Evolutionary conservation across 1,140 invertebrate species (phyloP).

Genomic region (Dendroctonus ponderosae): DNA sequence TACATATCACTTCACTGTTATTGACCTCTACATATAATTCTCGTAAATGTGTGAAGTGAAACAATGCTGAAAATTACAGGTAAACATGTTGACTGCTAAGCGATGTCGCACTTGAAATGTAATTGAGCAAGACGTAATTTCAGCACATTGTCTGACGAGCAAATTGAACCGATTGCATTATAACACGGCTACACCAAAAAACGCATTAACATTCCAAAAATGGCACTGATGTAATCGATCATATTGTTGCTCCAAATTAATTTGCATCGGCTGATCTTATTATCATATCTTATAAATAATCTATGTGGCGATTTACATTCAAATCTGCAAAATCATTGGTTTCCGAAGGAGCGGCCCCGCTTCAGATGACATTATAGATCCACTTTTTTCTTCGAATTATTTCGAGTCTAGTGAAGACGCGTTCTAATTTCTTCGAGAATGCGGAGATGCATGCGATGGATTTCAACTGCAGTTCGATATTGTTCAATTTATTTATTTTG

Average conservation of each 20-base stretch:
- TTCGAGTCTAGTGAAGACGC: constrained; percentile 1
- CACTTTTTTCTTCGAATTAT: background rate
- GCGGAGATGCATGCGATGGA: constrained; percentile 3
- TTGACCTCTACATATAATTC: too few species aligned
- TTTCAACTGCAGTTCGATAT: background rate
- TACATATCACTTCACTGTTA: too few species aligned
- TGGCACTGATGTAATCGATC: constrained; percentile 1
- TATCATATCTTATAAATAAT: background rate
- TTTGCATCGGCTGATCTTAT: background rate
- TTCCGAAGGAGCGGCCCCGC: background rate
- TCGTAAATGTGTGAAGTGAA: background rate
- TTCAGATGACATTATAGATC: background rate
- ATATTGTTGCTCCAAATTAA: background rate
- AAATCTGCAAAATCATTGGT: constrained; percentile 4
- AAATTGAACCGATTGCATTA: constrained; percentile 3
- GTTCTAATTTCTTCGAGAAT: constrained; percentile 5
- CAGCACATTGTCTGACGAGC: background rate
- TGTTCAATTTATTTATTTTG: background rate
- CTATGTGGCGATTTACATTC: background rate
- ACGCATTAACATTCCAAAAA: constrained; percentile 11
- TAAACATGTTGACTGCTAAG: too few species aligned
- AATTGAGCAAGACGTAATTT: too few species aligned
- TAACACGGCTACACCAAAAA: background rate
- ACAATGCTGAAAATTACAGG: constrained; percentile 3
- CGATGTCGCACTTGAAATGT: too few species aligned